These are phyloP conservation scores for Phoeniculus purpureus DNA, from an alignment of 2,797 vertebrate species.

Conservation along the genomic window DNA sequence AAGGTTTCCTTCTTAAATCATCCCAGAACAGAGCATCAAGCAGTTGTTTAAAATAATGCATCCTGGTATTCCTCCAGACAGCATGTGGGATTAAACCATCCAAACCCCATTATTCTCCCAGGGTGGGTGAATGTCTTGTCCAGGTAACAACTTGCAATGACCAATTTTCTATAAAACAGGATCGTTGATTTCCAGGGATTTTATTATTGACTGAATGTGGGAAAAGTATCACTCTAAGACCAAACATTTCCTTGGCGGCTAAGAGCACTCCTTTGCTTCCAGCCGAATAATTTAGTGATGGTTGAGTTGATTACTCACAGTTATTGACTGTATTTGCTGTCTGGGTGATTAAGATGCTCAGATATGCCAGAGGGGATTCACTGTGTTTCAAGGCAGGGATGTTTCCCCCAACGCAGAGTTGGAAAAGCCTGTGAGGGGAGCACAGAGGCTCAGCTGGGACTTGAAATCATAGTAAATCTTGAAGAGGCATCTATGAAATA, in stretches of 20 bases:
- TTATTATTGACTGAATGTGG: not conserved
- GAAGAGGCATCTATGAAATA: not conserved
- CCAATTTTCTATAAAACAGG: not conserved
- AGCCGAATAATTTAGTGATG: conserved; percentile 6
- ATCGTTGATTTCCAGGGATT: not conserved
- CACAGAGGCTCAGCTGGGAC: not conserved
- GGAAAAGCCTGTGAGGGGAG: not conserved
- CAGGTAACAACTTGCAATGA: not conserved
- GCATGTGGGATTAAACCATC: not conserved
- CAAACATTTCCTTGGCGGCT: not conserved
- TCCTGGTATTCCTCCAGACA: not conserved
- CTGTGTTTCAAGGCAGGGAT: not conserved
- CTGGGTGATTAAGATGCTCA: not conserved
- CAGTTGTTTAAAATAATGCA: not conserved
- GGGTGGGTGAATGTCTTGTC: not conserved
- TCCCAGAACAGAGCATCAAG: not conserved
- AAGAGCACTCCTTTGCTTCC: conserved; percentile 3
- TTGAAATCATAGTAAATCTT: not conserved
- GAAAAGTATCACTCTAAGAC: not conserved
- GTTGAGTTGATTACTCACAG: not conserved
- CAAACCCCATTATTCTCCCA: not conserved
- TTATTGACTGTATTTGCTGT: conserved; percentile 30
- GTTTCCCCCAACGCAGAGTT: not conserved
- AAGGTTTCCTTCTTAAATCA: not conserved
- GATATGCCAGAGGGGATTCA: not conserved